phyloP scores from a whole-genome alignment of 2,113 vertebrate genomes.

The Ictalurus punctatus region DNA sequence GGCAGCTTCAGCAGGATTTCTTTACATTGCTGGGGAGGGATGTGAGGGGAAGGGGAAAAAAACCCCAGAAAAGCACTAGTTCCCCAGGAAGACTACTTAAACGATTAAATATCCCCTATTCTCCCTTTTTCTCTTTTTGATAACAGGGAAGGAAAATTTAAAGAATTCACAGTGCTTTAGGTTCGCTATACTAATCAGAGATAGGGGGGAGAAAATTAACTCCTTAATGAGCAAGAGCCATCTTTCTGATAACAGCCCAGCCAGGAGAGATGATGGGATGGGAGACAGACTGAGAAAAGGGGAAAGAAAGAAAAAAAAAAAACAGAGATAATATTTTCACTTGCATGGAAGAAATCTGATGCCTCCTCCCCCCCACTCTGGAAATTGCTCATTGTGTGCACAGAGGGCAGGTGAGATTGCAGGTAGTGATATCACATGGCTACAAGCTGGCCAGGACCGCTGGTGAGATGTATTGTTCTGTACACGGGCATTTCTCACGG shows the following conservation, averaged over 20 bases:
- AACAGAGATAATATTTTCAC: conserved; percentile 51
- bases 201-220: conserved; percentile 79
- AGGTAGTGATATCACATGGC: conserved; percentile 55
- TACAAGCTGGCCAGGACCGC: conserved; percentile 57
- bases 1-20: conserved; percentile 78
- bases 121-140: conserved; percentile 69
- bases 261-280: conserved; percentile 64
- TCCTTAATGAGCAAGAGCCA: conserved; percentile 79
- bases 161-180: conserved; percentile 81
- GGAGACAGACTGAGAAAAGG: conserved; percentile 45
- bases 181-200: conserved; percentile 77
- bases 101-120: conserved; percentile 79
- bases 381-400: conserved; percentile 59
- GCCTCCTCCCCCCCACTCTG: conserved; percentile 48
- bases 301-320: conserved; percentile 34
- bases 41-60: conserved; percentile 5
- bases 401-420: conserved; percentile 66
- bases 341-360: conserved; percentile 58
- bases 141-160: conserved; percentile 75
- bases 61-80: conserved; percentile 69
- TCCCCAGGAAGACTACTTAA: conserved; percentile 79
- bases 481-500: conserved; percentile 65
- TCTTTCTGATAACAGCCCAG: conserved; percentile 71
- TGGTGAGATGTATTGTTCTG: conserved; percentile 65
- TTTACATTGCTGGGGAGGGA: conserved; percentile 78